Percentiles rank a stretch among this genome's conserved stretches.
Evolutionary conservation across 2,797 vertebrate species (phyloP).

Genomic region (Arctocebus calabarensis): DNA sequence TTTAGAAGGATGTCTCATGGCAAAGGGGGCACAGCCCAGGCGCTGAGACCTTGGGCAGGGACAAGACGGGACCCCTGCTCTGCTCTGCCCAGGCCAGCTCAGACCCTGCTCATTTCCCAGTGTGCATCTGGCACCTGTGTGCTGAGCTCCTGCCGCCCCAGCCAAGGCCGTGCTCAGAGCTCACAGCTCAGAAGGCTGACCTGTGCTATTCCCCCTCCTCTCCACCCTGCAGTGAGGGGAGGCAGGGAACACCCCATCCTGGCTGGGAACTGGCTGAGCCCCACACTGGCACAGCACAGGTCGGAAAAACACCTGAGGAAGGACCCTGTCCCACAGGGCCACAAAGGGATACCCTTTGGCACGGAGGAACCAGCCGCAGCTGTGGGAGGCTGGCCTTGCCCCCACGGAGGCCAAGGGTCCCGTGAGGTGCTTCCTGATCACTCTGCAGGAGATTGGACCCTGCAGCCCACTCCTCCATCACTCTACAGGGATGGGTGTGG

Average conservation of each 20-base stretch:
- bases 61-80: background rate
- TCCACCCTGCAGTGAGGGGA: background rate
- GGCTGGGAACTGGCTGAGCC: too few relatives aligned
- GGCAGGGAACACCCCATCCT: too few relatives aligned
- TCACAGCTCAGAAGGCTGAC: background rate
- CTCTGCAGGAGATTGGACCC: too few relatives aligned
- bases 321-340: rapidly evolving
- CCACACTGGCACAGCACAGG: too few relatives aligned
- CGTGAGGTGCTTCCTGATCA: background rate
- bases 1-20: background rate
- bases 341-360: background rate
- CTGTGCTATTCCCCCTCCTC: background rate
- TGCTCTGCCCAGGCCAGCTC: rapidly evolving
- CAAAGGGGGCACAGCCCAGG: background rate
- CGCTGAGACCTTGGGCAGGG: background rate
- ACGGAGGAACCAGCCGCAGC: background rate
- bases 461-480: background rate
- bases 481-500: rapidly evolving
- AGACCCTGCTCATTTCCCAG: rapidly evolving
- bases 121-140: background rate
- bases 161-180: rapidly evolving
- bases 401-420: background rate
- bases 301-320: background rate
- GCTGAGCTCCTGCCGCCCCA: background rate
- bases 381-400: background rate